Evolutionary conservation across 2,888 invertebrate species (phyloP), one percentile per base, ranked within the genome.

Genomic region (Fragum whitleyi): DNA sequence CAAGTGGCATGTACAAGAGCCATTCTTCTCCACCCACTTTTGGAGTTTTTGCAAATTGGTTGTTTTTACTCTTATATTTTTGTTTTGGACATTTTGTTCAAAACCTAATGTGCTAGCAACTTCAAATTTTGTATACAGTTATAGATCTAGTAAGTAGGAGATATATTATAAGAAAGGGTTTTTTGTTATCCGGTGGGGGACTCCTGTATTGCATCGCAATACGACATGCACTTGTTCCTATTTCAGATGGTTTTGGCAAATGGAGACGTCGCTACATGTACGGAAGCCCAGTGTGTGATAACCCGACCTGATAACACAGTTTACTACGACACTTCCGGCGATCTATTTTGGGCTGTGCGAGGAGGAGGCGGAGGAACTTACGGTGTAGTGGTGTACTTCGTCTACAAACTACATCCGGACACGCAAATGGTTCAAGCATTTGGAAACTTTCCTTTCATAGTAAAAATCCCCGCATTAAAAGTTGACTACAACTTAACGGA

Each of bases 301-400:
- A 32, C 68, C 16, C 29, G 70, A 2, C 7, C 67, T 0, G 57
- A 83, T 28, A 76, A 73, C 2, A 65, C 32, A 7, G 39, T 39
- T 19, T 19, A 26, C n/a, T 72, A 57, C 7, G 29, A 65, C 6
- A 28, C 68, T 11, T 70, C 79, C 39, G 74, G 78, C 0, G 86
- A 85, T 70, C 71, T 88, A 21, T 87, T 88, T 57, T 88, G 88
- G 88, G 86, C 88, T 6, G 55, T 86, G 5, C 57, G 84, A 26
- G 86, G 88, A 16, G 87, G 88, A 9, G 88, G 86, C 2, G 88
- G 86, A 14, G 85, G 85, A 6, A 82, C 87, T 1, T 87, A 77
- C 39, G 86, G 83, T 0, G 79, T 86, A 3, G 78, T 74, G 3
- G 74, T 74, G n/a, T 77, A 80, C 72, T 78, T 78, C 32, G 57